phyloP scores from a whole-genome alignment of 2,113 vertebrate genomes.

The Pterocles orientalis region DNA sequence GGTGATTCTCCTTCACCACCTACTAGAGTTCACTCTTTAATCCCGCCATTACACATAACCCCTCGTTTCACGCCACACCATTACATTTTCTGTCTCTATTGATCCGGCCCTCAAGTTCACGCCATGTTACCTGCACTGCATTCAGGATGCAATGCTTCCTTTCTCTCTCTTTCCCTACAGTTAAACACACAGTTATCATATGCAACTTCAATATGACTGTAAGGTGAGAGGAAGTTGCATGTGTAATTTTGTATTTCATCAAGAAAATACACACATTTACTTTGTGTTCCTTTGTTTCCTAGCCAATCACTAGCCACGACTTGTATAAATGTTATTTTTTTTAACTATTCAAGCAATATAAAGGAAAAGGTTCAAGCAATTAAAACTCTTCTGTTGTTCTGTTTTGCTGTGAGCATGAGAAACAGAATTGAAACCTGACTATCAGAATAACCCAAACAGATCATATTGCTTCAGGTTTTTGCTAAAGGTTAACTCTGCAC shows the following conservation, averaged over 20 bases:
- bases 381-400: neutral
- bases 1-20: too few species aligned
- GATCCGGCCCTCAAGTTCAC: neutral
- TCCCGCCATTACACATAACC: too few species aligned
- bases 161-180: neutral
- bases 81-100: neutral
- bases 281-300: neutral
- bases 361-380: neutral
- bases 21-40: too few species aligned
- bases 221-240: too few species aligned
- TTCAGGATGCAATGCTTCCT: neutral
- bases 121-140: neutral
- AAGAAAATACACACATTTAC: neutral
- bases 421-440: neutral
- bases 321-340: neutral
- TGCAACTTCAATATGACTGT: neutral
- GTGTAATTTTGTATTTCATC: neutral
- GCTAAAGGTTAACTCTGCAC: neutral
- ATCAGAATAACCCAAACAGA: neutral
- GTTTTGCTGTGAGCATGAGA: neutral
- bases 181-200: neutral
- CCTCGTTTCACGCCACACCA: fast-evolving
- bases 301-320: neutral
- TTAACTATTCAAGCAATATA: neutral
- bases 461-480: neutral